phyloP scores from a whole-genome alignment of 2,888 invertebrate genomes.

The Ichneumon xanthorius region DNA sequence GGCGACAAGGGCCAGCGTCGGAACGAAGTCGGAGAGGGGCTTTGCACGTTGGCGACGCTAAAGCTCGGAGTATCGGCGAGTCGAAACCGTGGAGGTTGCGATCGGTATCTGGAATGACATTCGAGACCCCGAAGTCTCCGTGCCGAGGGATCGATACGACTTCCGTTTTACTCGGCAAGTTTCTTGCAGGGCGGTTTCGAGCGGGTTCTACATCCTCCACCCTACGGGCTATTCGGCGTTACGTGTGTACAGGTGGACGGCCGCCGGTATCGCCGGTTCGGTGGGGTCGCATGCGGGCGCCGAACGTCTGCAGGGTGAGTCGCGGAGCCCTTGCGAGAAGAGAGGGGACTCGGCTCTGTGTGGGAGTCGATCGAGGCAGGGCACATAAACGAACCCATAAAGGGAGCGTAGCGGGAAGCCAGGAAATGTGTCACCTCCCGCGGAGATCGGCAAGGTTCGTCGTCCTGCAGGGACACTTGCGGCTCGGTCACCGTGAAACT shows the following conservation, averaged over 20 bases:
- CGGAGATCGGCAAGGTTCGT: slow-evolving; percentile 72
- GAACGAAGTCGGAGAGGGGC: neutral
- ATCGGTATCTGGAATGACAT: slow-evolving; percentile 51
- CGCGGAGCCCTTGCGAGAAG: neutral
- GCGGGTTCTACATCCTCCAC: slow-evolving; percentile 14
- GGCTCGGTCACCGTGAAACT: slow-evolving; percentile 65
- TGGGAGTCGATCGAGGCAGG: slow-evolving; percentile 18
- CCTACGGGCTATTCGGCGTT: slow-evolving; percentile 21
- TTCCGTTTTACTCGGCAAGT: slow-evolving; percentile 43
- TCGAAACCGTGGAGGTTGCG: slow-evolving; percentile 20
- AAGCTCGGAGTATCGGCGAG: neutral
- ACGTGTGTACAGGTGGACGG: slow-evolving; percentile 8
- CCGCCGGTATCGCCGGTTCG: slow-evolving; percentile 6
- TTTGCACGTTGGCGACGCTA: neutral
- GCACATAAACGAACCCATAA: slow-evolving; percentile 66
- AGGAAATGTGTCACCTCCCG: slow-evolving; percentile 75
- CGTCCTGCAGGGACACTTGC: slow-evolving; percentile 73
- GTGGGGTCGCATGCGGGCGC: slow-evolving; percentile 1
- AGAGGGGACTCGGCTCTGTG: neutral
- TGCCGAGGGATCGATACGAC: slow-evolving; percentile 32
- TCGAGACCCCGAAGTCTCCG: slow-evolving; percentile 18
- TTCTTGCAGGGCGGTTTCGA: slow-evolving; percentile 11
- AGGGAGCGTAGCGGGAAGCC: slow-evolving; percentile 70
- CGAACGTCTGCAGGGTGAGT: slow-evolving; percentile 16
- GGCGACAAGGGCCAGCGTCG: neutral